Conservation (phyloP, 2,797 vertebrate genomes). For the Micropoecilia bifurca region DNA sequence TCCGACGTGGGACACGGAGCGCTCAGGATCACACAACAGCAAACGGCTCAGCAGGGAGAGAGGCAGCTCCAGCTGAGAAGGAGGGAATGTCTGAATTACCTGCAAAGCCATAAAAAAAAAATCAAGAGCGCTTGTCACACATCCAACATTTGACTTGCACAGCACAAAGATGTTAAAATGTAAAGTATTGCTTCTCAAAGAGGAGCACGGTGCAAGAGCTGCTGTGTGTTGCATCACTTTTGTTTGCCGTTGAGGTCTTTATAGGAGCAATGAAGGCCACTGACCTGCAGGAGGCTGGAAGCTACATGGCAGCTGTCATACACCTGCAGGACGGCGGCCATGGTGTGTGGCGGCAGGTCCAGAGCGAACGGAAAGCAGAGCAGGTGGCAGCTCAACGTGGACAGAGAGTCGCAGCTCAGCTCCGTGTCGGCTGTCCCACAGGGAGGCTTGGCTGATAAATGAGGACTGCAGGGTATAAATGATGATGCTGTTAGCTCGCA, state of each 20-base stretch:
- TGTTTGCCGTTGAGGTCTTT: constrained; percentile 41
- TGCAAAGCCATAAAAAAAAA: constrained; percentile 66
- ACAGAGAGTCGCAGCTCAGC: constrained; percentile 63
- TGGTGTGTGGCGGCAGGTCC: constrained; percentile 81
- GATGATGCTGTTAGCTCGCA: constrained; percentile 10
- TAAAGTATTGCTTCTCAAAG: constrained; percentile 41
- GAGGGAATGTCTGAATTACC: constrained; percentile 84
- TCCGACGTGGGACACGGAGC: constrained; percentile 53
- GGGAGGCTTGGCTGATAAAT: constrained; percentile 38
- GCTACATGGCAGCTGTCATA: constrained; percentile 84
- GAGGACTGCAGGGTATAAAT: constrained; percentile 52
- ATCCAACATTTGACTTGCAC: constrained; percentile 59
- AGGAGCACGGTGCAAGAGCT: constrained; percentile 49
- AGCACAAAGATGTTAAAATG: constrained; percentile 43
- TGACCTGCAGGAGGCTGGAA: constrained; percentile 85
- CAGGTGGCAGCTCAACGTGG: constrained; percentile 85
- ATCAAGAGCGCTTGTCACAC: constrained; percentile 42
- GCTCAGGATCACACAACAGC: constrained; percentile 80
- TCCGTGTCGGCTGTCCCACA: constrained; percentile 48
- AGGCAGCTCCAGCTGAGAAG: constrained; percentile 82
- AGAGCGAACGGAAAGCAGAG: constrained; percentile 92
- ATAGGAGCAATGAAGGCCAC: constrained; percentile 36
- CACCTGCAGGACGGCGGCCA: constrained; percentile 72
- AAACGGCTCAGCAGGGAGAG: constrained; percentile 88
- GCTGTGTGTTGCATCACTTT: constrained; percentile 62